phyloP scores from a whole-genome alignment of 1,140 invertebrate species.

The Philotrypesis tridentata region DNA sequence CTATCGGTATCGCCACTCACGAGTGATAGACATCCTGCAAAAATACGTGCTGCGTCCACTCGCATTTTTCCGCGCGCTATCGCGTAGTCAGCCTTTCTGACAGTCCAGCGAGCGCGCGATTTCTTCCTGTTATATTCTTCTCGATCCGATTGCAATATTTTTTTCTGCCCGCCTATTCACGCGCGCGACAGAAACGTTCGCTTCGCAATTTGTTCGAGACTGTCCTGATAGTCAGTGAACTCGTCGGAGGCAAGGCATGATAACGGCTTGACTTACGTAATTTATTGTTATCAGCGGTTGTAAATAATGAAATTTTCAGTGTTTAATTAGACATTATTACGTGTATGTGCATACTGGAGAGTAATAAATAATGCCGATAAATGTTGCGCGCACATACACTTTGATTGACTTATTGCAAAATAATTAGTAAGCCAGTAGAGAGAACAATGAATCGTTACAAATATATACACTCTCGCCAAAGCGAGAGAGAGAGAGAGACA shows the following conservation, averaged over 20 bases:
- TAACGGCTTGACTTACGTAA: neutral
- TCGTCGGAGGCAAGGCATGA: neutral
- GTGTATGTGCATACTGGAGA: neutral
- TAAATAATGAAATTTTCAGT: slow-evolving; percentile 11
- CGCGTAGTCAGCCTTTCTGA: too few species aligned
- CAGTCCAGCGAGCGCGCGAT: too few species aligned
- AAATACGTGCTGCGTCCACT: neutral
- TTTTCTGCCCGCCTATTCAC: too few species aligned
- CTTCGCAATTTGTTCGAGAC: neutral
- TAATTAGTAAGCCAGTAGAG: slow-evolving; percentile 9
- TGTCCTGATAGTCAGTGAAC: slow-evolving; percentile 10
- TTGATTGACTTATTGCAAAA: slow-evolving; percentile 25
- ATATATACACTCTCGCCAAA: too few species aligned
- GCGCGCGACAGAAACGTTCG: neutral
- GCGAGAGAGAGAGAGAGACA: too few species aligned
- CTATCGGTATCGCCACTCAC: neutral
- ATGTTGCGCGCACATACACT: neutral
- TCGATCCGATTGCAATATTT: neutral
- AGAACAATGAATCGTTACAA: neutral
- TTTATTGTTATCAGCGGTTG: neutral
- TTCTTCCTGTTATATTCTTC: too few species aligned
- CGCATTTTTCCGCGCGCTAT: too few species aligned
- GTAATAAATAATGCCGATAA: slow-evolving; percentile 1
- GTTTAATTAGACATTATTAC: slow-evolving; percentile 16
- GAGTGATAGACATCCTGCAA: slow-evolving; percentile 8